Conservation (phyloP, 2,797 vertebrate species). For the Philypnodon macrostomus region DNA sequence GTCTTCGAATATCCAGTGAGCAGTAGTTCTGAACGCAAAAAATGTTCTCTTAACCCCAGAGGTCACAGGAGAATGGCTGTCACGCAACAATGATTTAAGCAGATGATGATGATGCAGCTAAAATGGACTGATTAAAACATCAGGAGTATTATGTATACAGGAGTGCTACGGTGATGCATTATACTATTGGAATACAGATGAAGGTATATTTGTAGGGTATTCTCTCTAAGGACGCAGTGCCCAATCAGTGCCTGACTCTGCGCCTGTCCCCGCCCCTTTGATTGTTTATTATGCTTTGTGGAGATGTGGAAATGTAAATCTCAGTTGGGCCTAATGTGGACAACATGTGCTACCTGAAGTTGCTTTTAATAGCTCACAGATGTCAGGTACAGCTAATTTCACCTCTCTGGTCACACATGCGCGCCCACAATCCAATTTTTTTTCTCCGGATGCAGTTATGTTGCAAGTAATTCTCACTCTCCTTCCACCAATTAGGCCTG, state of each 20-base stretch:
- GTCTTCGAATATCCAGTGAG: too few species aligned
- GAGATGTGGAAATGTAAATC: slow-evolving; percentile 88
- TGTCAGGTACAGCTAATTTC: slow-evolving; percentile 71
- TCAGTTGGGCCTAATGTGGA: slow-evolving; percentile 84
- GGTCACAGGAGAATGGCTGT: too few species aligned
- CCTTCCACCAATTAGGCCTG: slow-evolving; percentile 67
- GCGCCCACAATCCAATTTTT: slow-evolving; percentile 14
- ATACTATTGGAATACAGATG: too few species aligned
- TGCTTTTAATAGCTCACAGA: slow-evolving; percentile 86
- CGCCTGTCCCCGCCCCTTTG: slow-evolving; percentile 16
- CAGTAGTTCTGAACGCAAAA: too few species aligned
- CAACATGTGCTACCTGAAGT: slow-evolving; percentile 92
- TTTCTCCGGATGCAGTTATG: slow-evolving; percentile 63
- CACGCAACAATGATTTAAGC: too few species aligned
- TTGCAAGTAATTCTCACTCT: slow-evolving; percentile 59
- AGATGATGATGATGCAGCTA: not conserved
- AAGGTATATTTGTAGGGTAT: too few species aligned
- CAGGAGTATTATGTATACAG: too few species aligned
- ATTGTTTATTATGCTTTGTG: slow-evolving; percentile 91
- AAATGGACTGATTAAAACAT: too few species aligned
- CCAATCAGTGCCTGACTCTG: slow-evolving; percentile 1
- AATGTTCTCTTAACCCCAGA: too few species aligned
- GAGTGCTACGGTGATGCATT: too few species aligned
- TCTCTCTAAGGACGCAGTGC: not conserved
- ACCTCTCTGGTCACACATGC: slow-evolving; percentile 27